Percentiles rank a stretch among this genome's conserved stretches.
phyloP scores from a whole-genome alignment of 2,113 vertebrate species.

The Anguilla rostrata region DNA sequence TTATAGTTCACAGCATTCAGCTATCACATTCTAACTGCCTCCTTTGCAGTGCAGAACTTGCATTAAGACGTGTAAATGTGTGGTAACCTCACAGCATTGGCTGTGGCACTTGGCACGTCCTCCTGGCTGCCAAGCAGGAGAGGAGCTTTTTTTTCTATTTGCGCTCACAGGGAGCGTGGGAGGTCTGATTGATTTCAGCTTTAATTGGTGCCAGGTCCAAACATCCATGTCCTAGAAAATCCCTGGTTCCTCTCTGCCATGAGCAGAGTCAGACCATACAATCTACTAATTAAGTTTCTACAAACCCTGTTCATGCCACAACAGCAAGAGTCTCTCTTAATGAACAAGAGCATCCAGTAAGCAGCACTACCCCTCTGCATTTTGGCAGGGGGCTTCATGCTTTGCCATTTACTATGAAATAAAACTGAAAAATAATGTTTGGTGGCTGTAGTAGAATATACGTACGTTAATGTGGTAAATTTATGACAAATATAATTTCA shows the following conservation, averaged over 20 bases:
- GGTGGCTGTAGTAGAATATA: not conserved
- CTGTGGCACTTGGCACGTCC: not conserved
- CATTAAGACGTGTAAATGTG: not conserved
- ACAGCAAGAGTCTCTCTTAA: not conserved
- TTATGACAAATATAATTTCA: not conserved
- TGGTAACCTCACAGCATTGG: constrained; percentile 9
- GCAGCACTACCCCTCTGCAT: not conserved
- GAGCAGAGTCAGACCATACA: not conserved
- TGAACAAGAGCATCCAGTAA: not conserved
- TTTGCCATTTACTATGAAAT: not conserved
- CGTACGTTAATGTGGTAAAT: not conserved
- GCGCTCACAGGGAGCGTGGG: not conserved
- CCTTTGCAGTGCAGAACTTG: not conserved
- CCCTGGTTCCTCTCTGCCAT: not conserved
- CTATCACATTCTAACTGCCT: not conserved
- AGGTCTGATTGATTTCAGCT: constrained; percentile 10
- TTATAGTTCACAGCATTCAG: not conserved
- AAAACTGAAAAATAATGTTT: not conserved
- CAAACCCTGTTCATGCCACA: not conserved
- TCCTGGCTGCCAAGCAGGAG: not conserved
- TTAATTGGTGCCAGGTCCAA: not conserved
- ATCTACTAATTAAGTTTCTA: not conserved
- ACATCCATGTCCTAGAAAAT: not conserved
- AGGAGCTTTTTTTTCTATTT: not conserved
- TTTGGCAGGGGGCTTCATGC: not conserved